phyloP scores from a whole-genome alignment of 2,113 vertebrate species.

The Lampris incognitus region DNA sequence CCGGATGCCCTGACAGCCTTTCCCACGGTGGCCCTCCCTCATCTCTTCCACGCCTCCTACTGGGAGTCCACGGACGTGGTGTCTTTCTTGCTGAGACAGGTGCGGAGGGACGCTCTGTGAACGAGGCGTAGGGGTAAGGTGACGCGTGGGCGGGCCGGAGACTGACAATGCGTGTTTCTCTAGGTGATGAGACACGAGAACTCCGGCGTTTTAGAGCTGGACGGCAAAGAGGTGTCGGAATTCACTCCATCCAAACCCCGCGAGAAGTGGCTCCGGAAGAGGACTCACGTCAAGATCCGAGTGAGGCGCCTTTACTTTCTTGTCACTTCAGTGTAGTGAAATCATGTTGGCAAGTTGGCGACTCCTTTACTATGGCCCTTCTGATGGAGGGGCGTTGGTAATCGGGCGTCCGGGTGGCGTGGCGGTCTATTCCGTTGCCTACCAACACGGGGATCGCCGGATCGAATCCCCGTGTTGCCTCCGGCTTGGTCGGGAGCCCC shows the following conservation, averaged over 20 bases:
- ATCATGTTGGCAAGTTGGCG: too few species aligned
- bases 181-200: slow-evolving; percentile 96
- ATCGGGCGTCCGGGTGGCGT: too few species aligned
- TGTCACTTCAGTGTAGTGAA: neutral
- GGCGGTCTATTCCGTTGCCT: too few species aligned
- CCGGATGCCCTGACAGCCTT: slow-evolving; percentile 94
- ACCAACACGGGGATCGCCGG: too few species aligned
- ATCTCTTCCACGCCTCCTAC: slow-evolving; percentile 98
- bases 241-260: slow-evolving; percentile 90
- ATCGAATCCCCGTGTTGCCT: too few species aligned
- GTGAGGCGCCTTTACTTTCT: slow-evolving; percentile 69
- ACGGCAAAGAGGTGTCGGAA: slow-evolving; percentile 86
- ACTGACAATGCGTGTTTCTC: neutral
- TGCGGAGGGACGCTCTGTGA: slow-evolving; percentile 41
- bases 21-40: slow-evolving; percentile 93
- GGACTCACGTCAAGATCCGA: slow-evolving; percentile 95
- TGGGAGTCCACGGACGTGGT: slow-evolving; percentile 98
- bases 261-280: slow-evolving; percentile 96
- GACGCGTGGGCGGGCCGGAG: too few species aligned
- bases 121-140: too few species aligned
- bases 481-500: too few species aligned
- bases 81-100: slow-evolving; percentile 96
- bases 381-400: too few species aligned
- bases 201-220: slow-evolving; percentile 86
- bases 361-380: too few species aligned